Conservation (phyloP, 2,113 vertebrate genomes). For the Leucopternis melanops region DNA sequence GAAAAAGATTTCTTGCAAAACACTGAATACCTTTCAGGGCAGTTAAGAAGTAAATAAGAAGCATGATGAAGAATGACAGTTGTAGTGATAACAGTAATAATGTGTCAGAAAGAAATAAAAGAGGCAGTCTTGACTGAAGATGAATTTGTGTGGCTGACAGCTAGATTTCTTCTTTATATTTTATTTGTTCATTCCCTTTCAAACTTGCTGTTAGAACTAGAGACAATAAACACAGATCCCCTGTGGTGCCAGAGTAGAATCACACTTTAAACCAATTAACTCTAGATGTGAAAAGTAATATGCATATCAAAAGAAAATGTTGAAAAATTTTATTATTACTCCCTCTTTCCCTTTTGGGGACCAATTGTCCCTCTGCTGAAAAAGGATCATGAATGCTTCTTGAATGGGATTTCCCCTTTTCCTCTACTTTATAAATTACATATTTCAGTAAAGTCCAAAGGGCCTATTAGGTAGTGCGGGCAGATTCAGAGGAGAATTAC, state of each 20-base stretch:
- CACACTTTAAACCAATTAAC: background rate
- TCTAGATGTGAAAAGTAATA: background rate
- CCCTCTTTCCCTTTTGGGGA: background rate
- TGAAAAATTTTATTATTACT: background rate
- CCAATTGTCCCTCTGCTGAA: background rate
- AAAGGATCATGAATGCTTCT: background rate
- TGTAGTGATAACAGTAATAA: background rate
- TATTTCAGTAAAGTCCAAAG: slow-evolving; percentile 10
- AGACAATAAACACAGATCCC: background rate
- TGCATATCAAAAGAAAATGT: background rate
- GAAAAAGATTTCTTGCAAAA: background rate
- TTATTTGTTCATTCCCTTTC: background rate
- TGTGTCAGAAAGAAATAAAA: slow-evolving; percentile 3
- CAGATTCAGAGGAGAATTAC: background rate
- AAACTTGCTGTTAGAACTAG: background rate
- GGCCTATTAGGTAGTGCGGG: background rate
- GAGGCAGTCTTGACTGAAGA: background rate
- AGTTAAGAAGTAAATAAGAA: slow-evolving; percentile 19
- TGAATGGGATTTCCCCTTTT: background rate
- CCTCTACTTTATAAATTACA: background rate
- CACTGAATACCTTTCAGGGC: background rate
- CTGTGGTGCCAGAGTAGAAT: background rate
- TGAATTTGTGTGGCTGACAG: background rate
- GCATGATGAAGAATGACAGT: background rate
- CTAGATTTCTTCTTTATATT: background rate